These are phyloP conservation scores for Anthoptus insignis DNA, from an alignment of 2,888 invertebrate species.

Conservation along the genomic window DNA sequence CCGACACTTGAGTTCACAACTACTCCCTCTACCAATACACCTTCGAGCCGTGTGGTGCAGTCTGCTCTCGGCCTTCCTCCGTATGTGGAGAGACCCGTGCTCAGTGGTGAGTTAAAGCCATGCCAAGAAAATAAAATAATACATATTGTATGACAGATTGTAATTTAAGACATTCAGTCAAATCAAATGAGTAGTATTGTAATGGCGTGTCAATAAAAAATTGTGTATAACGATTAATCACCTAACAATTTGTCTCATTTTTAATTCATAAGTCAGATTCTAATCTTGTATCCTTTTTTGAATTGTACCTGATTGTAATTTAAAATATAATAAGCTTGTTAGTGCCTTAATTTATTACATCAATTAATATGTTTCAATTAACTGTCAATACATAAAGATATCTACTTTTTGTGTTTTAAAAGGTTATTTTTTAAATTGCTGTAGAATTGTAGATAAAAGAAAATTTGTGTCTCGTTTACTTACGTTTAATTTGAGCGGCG, in stretches of 20 bases:
- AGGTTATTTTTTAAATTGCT: not conserved
- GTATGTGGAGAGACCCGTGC: no score
- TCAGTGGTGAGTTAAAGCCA: no score
- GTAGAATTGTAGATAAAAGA: no score
- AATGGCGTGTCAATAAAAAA: not conserved
- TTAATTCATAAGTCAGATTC: not conserved
- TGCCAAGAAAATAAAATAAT: no score
- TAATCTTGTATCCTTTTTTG: not conserved
- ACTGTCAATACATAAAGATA: not conserved
- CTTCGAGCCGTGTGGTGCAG: no score
- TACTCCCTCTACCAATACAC: no score
- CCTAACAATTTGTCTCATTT: constrained; percentile 3
- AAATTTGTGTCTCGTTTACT: no score
- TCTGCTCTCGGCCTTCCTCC: no score
- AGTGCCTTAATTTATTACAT: constrained; percentile 7
- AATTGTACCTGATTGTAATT: constrained; percentile 8
- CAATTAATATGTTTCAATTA: constrained; percentile 7
- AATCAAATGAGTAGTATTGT: not conserved
- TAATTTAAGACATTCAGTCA: constrained; percentile 1
- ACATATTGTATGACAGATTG: not conserved
- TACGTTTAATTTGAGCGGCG: no score
- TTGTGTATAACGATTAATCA: not conserved
- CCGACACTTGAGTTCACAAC: no score
- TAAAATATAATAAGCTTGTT: constrained; percentile 21
- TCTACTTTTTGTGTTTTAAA: not conserved